Base-by-base conservation (phyloP, 2,113 vertebrate genomes). In the Charina bottae region DNA sequence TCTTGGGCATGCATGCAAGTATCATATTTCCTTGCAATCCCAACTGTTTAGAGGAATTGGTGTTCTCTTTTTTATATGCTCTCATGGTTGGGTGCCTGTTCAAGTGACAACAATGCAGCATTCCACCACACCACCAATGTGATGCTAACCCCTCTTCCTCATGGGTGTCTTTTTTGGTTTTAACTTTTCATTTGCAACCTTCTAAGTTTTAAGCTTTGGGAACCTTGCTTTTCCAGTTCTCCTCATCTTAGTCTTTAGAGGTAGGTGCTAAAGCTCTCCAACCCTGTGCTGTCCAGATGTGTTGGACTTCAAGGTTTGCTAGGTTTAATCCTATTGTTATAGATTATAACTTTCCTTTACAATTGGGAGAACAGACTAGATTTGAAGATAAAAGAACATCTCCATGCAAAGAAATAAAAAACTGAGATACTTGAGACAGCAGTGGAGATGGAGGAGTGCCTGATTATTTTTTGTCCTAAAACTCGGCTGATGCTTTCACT, bases 371-470 rank as follows among this genome's bases (percentile, higher is more conserved):
- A 87, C 83, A 3, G 78, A 28, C 86, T 92, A 92, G 88, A 49
- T 93, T 85, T 88, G 89, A 87, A 91, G 88, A 7, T 37, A 95
- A 64, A 42, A 68, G 83, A 72, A 89, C 28, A 49, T 6, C 28
- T 15, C 42, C 28, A 78, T 49, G 8, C 24, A 84, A 86, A 54
- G 49, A 37, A 53, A 26, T 11, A 33, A 13, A 60, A 10, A 49
- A 56, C 59, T 93, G 42, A 26, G 33, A 58, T 11, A 21, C 84
- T 11, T 8, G 56, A 83, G 4, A 78, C 28, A 12, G 26, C 33
- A 84, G 83, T 92, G 68, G 92, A 93, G 53, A 64, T 53, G 42
- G 46, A 28, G 24, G 72, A 49, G 54, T 54, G 83, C 28, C n/a
- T 87, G 53, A 0, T 54, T 10, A 24, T 37, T 85, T 2, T 90